phyloP scores from a whole-genome alignment of 2,113 vertebrate species.

The Lophochroa leadbeateri region DNA sequence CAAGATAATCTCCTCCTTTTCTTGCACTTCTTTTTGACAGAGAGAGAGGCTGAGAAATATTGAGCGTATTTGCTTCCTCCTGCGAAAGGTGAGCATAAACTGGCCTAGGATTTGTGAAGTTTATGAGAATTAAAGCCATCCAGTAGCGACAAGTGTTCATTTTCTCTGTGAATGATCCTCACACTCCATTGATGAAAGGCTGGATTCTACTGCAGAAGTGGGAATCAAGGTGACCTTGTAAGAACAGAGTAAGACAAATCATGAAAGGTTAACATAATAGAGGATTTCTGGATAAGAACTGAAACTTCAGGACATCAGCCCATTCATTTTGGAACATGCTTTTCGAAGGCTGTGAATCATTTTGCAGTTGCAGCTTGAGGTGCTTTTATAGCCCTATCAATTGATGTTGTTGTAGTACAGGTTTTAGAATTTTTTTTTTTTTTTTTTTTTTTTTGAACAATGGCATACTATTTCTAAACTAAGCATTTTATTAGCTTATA shows the following conservation, averaged over 20 bases:
- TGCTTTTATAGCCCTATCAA: background rate
- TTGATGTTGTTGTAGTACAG: background rate
- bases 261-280: background rate
- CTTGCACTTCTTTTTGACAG: constrained; percentile 69
- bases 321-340: background rate
- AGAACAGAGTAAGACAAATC: constrained; percentile 9
- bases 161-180: background rate
- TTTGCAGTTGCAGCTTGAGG: background rate
- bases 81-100: constrained; percentile 87
- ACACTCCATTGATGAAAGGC: background rate
- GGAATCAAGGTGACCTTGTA: background rate
- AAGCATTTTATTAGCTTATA: background rate
- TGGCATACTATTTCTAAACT: background rate
- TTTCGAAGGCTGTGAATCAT: background rate
- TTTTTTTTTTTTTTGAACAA: background rate
- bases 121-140: background rate
- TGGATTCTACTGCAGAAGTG: background rate
- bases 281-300: background rate
- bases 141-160: background rate
- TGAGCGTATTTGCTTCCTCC: constrained; percentile 95
- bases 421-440: background rate
- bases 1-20: background rate
- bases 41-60: constrained; percentile 95
- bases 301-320: background rate
- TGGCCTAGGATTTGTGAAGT: background rate